Evolutionary conservation across 1,140 invertebrate genomes (phyloP).

Genomic region (Papilio machaon): DNA sequence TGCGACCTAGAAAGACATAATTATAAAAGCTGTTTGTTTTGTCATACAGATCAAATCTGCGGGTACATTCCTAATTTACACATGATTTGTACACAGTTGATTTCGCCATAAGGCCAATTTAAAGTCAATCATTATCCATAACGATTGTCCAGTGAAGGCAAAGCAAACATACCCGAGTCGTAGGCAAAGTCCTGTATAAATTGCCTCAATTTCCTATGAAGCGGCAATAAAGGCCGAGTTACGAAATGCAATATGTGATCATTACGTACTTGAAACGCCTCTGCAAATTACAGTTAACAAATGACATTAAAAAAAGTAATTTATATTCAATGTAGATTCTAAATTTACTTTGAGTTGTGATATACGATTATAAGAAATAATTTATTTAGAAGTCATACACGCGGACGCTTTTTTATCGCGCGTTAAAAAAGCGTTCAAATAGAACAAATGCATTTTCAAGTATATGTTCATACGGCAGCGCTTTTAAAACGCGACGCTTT

Average conservation of each 20-base stretch:
- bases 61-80: constrained; percentile 10
- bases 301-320: constrained; percentile 29
- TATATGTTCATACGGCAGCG: too few species aligned
- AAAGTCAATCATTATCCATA: constrained; percentile 63
- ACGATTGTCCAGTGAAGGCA: constrained; percentile 52
- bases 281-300: constrained; percentile 43
- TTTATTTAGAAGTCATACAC: too few species aligned
- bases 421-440: too few species aligned
- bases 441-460: too few species aligned
- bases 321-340: background rate
- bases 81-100: constrained; percentile 17
- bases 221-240: constrained; percentile 54
- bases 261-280: constrained; percentile 28
- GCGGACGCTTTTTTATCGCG: too few species aligned
- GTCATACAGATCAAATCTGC: constrained; percentile 26
- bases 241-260: constrained; percentile 49
- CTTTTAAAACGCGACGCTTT: too few species aligned
- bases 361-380: too few species aligned
- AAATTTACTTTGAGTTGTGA: too few species aligned
- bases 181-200: constrained; percentile 63
- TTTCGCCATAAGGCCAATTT: constrained; percentile 55
- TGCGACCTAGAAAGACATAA: constrained; percentile 66
- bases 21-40: constrained; percentile 44
- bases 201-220: constrained; percentile 62
- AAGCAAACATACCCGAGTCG: constrained; percentile 60